These are phyloP conservation scores for Dioctria rufipes DNA, from an alignment of 2,888 invertebrate genomes.

Conservation along the genomic window DNA sequence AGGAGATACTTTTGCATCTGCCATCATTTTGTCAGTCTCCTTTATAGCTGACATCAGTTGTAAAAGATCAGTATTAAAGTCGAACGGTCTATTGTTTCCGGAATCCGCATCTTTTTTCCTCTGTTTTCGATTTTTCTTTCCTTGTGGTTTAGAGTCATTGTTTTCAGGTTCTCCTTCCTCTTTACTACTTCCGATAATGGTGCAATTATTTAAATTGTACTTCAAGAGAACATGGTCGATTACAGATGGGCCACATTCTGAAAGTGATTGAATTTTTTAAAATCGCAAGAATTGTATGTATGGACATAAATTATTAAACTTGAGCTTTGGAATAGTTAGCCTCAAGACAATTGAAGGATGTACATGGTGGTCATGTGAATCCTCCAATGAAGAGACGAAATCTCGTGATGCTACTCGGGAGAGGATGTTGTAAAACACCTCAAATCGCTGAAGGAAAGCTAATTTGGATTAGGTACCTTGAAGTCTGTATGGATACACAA, in stretches of 20 bases:
- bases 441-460: no score
- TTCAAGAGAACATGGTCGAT: constrained; percentile 90
- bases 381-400: no score
- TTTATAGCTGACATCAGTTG: constrained; percentile 78
- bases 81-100: constrained; percentile 71
- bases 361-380: no score
- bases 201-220: constrained; percentile 78
- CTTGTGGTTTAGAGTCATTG: background rate
- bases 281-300: background rate
- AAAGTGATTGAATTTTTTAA: constrained; percentile 55
- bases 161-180: constrained; percentile 31
- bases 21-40: constrained; percentile 79
- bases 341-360: no score
- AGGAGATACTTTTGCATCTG: constrained; percentile 68
- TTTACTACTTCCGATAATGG: constrained; percentile 67
- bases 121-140: constrained; percentile 60
- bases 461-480: no score
- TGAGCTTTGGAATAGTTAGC: no score
- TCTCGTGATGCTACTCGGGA: no score
- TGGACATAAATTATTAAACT: no score
- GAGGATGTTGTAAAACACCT: no score
- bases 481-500: no score
- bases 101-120: constrained; percentile 61
- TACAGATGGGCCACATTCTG: constrained; percentile 91
- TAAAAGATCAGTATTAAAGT: constrained; percentile 75